Evolutionary conservation across 2,888 invertebrate species (phyloP), one percentile per base, ranked within the genome.

Genomic region (Thymelicus sylvestris): DNA sequence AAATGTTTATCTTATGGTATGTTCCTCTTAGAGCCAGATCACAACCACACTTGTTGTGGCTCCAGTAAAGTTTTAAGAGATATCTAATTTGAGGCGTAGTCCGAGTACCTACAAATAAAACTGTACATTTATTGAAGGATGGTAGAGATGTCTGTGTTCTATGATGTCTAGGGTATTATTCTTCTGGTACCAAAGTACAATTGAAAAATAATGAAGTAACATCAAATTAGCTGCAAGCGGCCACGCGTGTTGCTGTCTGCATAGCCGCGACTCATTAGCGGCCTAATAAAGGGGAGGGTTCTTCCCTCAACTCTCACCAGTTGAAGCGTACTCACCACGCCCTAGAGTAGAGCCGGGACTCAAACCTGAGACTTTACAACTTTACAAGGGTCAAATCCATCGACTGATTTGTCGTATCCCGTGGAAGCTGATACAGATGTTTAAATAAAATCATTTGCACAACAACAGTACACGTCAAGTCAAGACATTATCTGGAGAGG

Each of bases 221-320:
- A 52, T 52, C 8, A 19, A 52, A 52, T 19, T 52, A 52, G 50
- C 19, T 52, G 7, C 15, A 52, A 52, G 50, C 50, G 50, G 6
- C 50, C 15, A n/a, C 19, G 19, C 50, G 50, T 52, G 50, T 52
- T 6, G 50, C 15, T 19, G 50, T 52, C 50, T 52, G 50, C 50
- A 52, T 52, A 52, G 8, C 7, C 50, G 15, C 19, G 50, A 52
- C 50, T 52, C 50, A 52, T 52, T 52, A 52, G 50, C 50, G 50
- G 50, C 15, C 19, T 52, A 52, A 52, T 52, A 19, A 52, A 52
- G 15, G 15, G 50, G 6, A 52, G 50, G 50, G 50, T 19, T 52
- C 50, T 52, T 52, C 50, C 50, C 19, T 52, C 50, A 52, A 52
- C 19, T 52, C 50, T 52, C 50, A 52, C 15, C 50, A 52, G 7